Evolutionary conservation across 2,113 vertebrate species (phyloP), one percentile per base, ranked within the genome.

Genomic region (Eolophus roseicapilla): DNA sequence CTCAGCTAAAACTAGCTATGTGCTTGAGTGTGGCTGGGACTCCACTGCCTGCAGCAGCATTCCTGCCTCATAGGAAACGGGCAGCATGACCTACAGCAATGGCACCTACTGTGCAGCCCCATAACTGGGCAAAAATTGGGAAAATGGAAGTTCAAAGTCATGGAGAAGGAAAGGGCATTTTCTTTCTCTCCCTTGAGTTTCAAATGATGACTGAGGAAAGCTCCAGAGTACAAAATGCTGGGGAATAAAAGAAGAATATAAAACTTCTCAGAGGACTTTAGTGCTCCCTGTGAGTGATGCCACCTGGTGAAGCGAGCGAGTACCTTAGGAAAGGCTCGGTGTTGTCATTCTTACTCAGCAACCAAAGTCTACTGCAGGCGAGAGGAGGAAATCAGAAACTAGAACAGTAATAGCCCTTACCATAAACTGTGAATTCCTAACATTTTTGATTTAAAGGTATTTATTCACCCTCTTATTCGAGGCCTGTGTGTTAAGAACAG

Each of bases 251-350:
- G 73, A 90, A 52, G 15, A 29, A 68, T 60, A n/a, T 21, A 17
- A 69, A 82, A 49, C 27, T 67, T 52, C 43, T 57, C 74, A 33
- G 49, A 76, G 47, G 37, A 57, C 31, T 10, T 8, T 17, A n/a
- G 41, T 46, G 69, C 60, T 20, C 17, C 64, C 41, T 73, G 25
- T 24, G 20, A 31, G 49, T 8, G 31, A 76, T 65, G 62, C 31
- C 52, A 73, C 1, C 1, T 15, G 9, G 11, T 33, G 28, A 74
- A 68, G 69, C 0, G 1, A 82, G 24, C 1, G 39, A 0, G 41
- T 80, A 46, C 50, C 25, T 20, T 57, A 39, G n/a, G 17, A 82
- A 79, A 41, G 23, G 39, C 49, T 87, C 50, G 31, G 37, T 3
- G 1, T 7, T 44, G 13, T 59, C 11, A 81, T 39, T 76, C 43